These are phyloP conservation scores for Diadema setosum DNA, from an alignment of 35 echinoderm and acorn worm genomes.

Conservation along the genomic window DNA sequence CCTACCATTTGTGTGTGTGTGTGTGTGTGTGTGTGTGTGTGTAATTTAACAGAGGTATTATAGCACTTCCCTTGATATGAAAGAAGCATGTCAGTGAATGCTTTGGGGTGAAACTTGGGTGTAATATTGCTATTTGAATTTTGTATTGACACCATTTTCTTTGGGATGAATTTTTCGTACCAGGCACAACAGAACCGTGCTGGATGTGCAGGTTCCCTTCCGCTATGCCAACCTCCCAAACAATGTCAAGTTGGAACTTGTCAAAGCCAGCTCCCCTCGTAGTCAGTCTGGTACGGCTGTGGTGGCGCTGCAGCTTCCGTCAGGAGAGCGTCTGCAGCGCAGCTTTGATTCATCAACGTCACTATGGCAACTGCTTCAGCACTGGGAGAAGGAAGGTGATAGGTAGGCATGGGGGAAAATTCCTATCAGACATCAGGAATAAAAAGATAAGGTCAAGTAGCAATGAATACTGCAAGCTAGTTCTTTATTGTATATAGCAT, in stretches of 20 bases:
- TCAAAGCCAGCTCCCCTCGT: slow-evolving; percentile 51
- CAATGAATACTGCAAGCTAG: no score
- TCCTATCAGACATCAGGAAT: no score
- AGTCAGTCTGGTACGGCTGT: slow-evolving; percentile 20
- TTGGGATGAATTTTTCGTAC: not conserved
- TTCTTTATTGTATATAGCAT: no score
- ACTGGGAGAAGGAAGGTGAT: slow-evolving; percentile 55
- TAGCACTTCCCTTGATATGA: no score
- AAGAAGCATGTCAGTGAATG: no score
- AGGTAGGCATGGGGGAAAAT: not conserved
- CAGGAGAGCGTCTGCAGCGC: slow-evolving; percentile 71
- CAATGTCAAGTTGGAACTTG: slow-evolving; percentile 90
- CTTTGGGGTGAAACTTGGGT: no score
- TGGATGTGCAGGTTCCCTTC: slow-evolving; percentile 80
- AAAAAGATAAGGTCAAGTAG: no score
- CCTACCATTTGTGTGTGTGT: no score
- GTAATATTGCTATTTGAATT: no score
- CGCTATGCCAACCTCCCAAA: slow-evolving; percentile 88
- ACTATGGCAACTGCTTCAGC: slow-evolving; percentile 69
- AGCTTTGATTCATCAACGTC: slow-evolving; percentile 43
- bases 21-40: no score
- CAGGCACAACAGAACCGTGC: slow-evolving; percentile 71
- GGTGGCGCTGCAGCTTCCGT: slow-evolving; percentile 71
- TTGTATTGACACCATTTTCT: no score
- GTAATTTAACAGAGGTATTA: no score